phyloP scores from a whole-genome alignment of 1,140 invertebrate genomes.

The Zaprionus kolodkinae region DNA sequence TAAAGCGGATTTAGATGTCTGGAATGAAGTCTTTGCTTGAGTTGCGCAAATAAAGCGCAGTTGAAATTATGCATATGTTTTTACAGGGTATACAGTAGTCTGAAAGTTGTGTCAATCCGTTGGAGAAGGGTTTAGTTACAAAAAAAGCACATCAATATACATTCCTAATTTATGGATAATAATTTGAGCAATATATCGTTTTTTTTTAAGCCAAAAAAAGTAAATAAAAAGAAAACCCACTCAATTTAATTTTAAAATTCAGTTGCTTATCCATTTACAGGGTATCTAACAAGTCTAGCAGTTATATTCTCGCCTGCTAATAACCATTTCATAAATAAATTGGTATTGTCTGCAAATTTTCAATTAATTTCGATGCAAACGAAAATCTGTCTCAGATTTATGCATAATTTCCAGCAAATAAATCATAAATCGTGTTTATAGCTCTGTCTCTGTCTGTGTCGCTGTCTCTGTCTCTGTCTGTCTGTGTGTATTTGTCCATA shows the following conservation, averaged over 20 bases:
- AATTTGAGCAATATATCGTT: too few relatives aligned
- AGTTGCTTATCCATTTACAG: not conserved
- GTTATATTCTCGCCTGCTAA: not conserved
- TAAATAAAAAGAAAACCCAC: too few relatives aligned
- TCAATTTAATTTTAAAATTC: not conserved
- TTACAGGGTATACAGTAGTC: not conserved
- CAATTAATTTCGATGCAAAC: conserved; percentile 12
- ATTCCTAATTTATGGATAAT: too few relatives aligned
- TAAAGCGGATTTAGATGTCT: conserved; percentile 1
- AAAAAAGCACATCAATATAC: not conserved
- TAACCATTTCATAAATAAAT: conserved; percentile 12
- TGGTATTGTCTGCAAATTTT: not conserved
- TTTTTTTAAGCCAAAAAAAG: too few relatives aligned
- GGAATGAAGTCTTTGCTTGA: not conserved
- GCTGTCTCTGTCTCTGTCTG: not conserved
- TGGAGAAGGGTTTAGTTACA: not conserved
- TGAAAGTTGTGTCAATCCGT: not conserved
- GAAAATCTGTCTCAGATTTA: conserved; percentile 14
- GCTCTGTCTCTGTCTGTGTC: not conserved
- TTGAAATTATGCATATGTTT: not conserved
- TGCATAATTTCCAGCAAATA: conserved; percentile 33
- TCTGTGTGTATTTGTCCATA: not conserved
- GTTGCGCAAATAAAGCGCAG: not conserved
- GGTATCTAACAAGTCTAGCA: not conserved
- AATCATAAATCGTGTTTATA: conserved; percentile 30